A percentile compares a stretch with the other conserved stretches of the same genome.
Conservation (phyloP, 2,888 invertebrate genomes). For the Drosophila fulvimacula region DNA sequence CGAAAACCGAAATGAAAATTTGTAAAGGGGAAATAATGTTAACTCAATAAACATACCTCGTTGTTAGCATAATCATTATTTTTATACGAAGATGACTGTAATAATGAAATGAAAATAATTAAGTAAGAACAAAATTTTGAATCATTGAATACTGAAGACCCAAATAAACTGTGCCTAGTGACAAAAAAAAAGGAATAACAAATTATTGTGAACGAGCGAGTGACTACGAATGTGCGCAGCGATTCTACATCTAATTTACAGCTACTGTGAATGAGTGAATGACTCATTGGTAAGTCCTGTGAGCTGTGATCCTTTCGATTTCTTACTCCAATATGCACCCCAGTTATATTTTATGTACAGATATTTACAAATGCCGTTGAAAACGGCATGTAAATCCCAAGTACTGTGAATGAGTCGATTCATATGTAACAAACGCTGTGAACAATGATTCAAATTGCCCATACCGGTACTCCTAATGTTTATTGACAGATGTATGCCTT, state of each 20-base stretch:
- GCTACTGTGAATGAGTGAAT: neutral
- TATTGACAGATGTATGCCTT: neutral
- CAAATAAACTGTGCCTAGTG: constrained; percentile 7
- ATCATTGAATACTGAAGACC: constrained; percentile 1
- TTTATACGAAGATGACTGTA: constrained; percentile 79
- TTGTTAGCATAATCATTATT: constrained; percentile 72
- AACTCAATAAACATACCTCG: constrained; percentile 78
- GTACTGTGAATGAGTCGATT: neutral
- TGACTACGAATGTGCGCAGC: neutral
- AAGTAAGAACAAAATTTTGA: constrained; percentile 60
- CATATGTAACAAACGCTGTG: neutral
- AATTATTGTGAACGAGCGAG: neutral
- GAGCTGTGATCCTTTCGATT: neutral
- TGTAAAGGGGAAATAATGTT: constrained; percentile 29
- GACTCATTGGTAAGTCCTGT: neutral
- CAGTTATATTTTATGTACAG: neutral
- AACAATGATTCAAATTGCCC: neutral
- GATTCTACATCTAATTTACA: neutral
- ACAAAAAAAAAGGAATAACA: neutral
- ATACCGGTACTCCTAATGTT: too few relatives aligned
- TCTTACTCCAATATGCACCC: too few relatives aligned
- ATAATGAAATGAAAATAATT: constrained; percentile 71
- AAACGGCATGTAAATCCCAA: neutral
- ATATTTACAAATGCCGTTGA: neutral
- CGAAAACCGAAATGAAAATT: constrained; percentile 21